Base-by-base conservation (phyloP, 2,113 vertebrate species). In the Cyrtonyx montezumae region DNA sequence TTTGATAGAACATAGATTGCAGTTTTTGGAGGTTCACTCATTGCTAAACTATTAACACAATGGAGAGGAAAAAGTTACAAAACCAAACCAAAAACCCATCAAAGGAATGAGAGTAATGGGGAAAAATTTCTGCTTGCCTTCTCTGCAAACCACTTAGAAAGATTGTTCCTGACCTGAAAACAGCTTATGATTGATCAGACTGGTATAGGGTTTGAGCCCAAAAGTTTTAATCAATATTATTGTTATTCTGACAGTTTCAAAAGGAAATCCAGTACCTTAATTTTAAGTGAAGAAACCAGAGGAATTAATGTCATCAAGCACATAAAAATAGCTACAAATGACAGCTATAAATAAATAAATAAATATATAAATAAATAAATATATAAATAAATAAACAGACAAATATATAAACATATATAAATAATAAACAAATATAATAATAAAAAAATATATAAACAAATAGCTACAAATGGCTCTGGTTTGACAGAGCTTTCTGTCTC, bases 121-220 rank as follows among this genome's bases (percentile, higher is more conserved):
- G 63, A 46, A 87, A 65, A 37, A 8, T 7, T 17, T 37, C 42
- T 87, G 14, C 48, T 86, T 82, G 7, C 36, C 89, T 59, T 81
- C 20, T 69, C 40, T 51, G 43, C 40, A 79, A 78, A 51, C 11
- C 25, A 84, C 13, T 40, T 55, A 34, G 58, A 67, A 87, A 84
- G 36, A 48, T 53, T 87, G 67, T 68, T 91, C 70, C 71, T 89
- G 55, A 89, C 22, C 46, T 68, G 56, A 78, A 85, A 93, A 42
- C 26, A 43, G 22, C 63, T 91, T 56, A 59, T 83, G 61, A 71
- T 71, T 56, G 4, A 66, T 75, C 19, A 71, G 23, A 5, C 45
- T 81, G 16, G 42, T 62, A 65, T 11, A 71, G 17, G 78, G 37
- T 23, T 70, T 74, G 45, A 48, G 69, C 28, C 85, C 18, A 63